phyloP scores from a whole-genome alignment of 2,888 invertebrate species.

The Resseliella maxima region DNA sequence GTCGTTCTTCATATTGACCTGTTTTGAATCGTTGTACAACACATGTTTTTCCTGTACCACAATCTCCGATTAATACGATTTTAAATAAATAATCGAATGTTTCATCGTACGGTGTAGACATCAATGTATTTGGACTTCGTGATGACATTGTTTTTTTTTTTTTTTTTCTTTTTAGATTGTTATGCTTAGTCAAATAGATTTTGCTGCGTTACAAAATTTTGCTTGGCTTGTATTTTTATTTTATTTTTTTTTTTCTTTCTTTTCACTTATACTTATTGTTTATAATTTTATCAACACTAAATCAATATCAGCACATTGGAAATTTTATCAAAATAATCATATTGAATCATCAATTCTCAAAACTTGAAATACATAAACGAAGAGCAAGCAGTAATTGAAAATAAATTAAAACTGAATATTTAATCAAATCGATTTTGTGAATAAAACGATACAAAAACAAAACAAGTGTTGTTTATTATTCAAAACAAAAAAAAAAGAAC shows the following conservation, averaged over 20 bases:
- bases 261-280: no score
- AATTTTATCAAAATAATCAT: neutral
- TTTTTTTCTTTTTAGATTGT: neutral
- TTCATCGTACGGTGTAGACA: constrained; percentile 80
- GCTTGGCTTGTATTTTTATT: neutral
- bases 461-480: constrained; percentile 28
- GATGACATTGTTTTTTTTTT: constrained; percentile 72
- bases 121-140: constrained; percentile 80
- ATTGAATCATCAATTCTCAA: neutral
- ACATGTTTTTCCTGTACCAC: constrained; percentile 92
- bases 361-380: constrained; percentile 12
- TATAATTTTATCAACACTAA: no score
- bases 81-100: constrained; percentile 95
- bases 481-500: neutral
- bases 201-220: no score
- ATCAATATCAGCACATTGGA: neutral
- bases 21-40: constrained; percentile 96
- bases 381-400: neutral
- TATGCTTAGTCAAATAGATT: neutral
- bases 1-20: constrained; percentile 93
- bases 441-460: neutral
- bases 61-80: constrained; percentile 92
- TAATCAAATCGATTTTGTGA: neutral
- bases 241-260: neutral
- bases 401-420: neutral